Evolutionary conservation across 2,888 invertebrate genomes (phyloP).

Genomic region (Nomada fucata): DNA sequence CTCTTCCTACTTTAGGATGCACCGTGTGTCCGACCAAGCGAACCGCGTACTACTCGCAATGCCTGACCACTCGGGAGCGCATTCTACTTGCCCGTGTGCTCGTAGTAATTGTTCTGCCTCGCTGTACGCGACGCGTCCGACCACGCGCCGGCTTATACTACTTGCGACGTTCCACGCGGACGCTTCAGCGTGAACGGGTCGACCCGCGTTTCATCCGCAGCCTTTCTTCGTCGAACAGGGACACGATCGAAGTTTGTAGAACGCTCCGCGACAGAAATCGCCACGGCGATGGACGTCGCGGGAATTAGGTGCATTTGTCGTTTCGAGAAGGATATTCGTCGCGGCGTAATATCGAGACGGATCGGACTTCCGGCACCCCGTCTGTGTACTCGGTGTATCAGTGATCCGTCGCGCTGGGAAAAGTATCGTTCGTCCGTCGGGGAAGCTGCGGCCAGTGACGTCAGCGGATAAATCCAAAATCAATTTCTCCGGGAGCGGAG

Average conservation of each 20-base stretch:
- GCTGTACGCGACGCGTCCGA: not conserved
- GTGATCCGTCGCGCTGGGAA: slow-evolving; percentile 32
- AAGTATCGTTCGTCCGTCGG: slow-evolving; percentile 52
- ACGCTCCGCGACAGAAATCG: too few species aligned
- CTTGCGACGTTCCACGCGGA: not conserved
- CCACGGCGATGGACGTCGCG: not conserved
- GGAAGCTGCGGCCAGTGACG: slow-evolving; percentile 33
- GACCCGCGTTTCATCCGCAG: not conserved
- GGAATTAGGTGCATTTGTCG: not conserved
- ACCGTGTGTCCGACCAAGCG: too few species aligned
- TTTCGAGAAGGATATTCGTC: not conserved
- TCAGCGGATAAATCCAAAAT: slow-evolving; percentile 64
- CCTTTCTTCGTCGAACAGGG: slow-evolving; percentile 1
- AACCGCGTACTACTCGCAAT: too few species aligned
- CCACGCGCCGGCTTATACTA: not conserved
- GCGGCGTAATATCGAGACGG: slow-evolving; percentile 5
- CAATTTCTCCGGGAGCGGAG: slow-evolving; percentile 57
- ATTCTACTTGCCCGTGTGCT: slow-evolving; percentile 12
- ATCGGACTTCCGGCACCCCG: slow-evolving; percentile 35
- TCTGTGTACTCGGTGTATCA: slow-evolving; percentile 37
- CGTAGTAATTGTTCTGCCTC: slow-evolving; percentile 12
- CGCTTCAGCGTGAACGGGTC: not conserved
- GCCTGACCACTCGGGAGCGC: not conserved
- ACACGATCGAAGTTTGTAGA: not conserved
- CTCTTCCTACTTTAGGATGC: too few species aligned